phyloP scores from a whole-genome alignment of 1,140 invertebrate genomes.

The Bacillus rossius region DNA sequence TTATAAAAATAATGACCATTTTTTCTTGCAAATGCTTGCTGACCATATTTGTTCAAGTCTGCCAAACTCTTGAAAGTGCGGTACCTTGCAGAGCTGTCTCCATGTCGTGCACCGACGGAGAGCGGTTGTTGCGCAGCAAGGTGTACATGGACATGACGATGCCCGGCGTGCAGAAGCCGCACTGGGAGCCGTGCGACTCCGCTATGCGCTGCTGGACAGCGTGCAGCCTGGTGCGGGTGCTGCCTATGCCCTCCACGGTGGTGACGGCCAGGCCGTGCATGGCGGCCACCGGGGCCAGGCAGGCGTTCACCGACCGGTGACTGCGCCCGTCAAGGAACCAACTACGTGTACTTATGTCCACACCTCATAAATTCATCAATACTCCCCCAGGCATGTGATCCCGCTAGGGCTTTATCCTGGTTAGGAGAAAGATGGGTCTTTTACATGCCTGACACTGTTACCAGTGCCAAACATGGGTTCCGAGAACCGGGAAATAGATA shows the following conservation, averaged over 20 bases:
- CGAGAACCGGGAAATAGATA: too few relatives aligned
- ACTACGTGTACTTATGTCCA: too few relatives aligned
- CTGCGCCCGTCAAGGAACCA: constrained; percentile 45
- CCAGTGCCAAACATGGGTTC: too few relatives aligned
- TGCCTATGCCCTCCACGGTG: constrained; percentile 85
- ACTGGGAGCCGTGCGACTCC: constrained; percentile 84
- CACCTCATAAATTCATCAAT: too few relatives aligned
- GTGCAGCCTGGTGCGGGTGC: constrained; percentile 62
- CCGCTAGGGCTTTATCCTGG: too few relatives aligned
- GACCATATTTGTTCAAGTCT: too few relatives aligned
- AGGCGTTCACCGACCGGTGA: constrained; percentile 86
- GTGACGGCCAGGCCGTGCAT: constrained; percentile 81
- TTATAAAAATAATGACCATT: too few relatives aligned
- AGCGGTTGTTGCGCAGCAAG: constrained; percentile 53
- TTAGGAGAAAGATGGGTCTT: too few relatives aligned
- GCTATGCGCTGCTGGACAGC: constrained; percentile 82
- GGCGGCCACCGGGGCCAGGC: constrained; percentile 74
- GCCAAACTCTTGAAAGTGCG: too few relatives aligned
- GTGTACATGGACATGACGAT: constrained; percentile 95
- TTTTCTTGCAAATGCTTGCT: too few relatives aligned
- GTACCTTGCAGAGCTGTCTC: constrained; percentile 78
- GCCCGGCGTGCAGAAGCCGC: constrained; percentile 87
- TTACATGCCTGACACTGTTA: too few relatives aligned
- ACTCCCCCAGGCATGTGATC: too few relatives aligned
- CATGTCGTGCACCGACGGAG: constrained; percentile 59